Percentiles rank a stretch among this genome's conserved stretches.
Conservation (phyloP, 1,140 invertebrate genomes). For the Calosoma granatense region DNA sequence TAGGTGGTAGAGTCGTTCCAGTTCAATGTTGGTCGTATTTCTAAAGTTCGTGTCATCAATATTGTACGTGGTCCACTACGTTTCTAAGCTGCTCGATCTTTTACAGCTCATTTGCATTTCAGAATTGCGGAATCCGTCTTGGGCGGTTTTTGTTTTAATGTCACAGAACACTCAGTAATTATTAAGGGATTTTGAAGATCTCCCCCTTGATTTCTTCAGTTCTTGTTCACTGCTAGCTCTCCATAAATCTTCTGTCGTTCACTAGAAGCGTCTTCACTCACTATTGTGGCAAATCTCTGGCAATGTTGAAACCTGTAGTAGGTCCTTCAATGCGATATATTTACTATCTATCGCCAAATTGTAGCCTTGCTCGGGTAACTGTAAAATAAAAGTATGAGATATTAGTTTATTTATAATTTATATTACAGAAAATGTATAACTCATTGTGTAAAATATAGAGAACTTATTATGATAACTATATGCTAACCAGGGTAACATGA, state of each 20-base stretch:
- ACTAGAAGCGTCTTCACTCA: not conserved
- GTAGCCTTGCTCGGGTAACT: too few relatives aligned
- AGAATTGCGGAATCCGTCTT: constrained; percentile 29
- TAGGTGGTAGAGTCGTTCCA: constrained; percentile 21
- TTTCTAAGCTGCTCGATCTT: constrained; percentile 25
- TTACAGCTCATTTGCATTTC: constrained; percentile 31
- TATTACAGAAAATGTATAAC: too few relatives aligned
- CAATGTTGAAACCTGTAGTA: too few relatives aligned
- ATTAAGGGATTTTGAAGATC: not conserved
- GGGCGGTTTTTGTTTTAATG: constrained; percentile 20
- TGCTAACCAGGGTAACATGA: too few relatives aligned
- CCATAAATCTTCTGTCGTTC: too few relatives aligned
- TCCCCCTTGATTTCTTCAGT: not conserved
- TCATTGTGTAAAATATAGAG: too few relatives aligned
- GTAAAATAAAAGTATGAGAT: too few relatives aligned
- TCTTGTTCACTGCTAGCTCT: not conserved
- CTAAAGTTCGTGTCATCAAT: constrained; percentile 15
- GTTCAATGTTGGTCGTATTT: not conserved
- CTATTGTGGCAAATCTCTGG: not conserved
- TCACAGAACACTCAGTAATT: not conserved
- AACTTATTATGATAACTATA: too few relatives aligned
- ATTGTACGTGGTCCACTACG: constrained; percentile 19
- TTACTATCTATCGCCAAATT: too few relatives aligned
- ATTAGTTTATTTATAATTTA: too few relatives aligned
- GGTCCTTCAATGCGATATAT: too few relatives aligned